Base-by-base conservation (phyloP, 2,113 vertebrate genomes). In the Sciurus niger region DNA sequence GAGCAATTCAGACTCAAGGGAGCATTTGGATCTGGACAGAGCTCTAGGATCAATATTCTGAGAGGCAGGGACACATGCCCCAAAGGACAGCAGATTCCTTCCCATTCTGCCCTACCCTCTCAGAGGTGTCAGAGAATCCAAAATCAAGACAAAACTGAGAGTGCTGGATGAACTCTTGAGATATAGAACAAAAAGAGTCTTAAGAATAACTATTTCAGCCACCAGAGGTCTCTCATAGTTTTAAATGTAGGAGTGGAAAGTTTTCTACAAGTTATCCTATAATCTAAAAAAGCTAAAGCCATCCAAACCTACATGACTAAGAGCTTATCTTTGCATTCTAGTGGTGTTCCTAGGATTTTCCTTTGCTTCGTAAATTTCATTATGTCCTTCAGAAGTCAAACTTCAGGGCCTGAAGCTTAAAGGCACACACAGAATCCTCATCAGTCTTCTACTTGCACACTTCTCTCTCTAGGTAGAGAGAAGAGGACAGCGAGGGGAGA, bases 71-170 rank as follows among this genome's bases (percentile, higher is more conserved):
- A 96, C 18, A 43, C 43, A 89, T 48, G 51, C 25, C 80, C 22
- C 16, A 28, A 85, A 93, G 68, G 68, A 85, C 68, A 94, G 40
- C 80, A 85, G 73, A 58, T 58, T 90, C 72, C n/a, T 25, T 32
- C 82, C 68, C 37, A 65, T 48, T 43, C 94, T 10, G 30, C 34
- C 79, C 55, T 70, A n/a, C 68, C 77, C 68, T 2, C 10, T 55
- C 58, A 73, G 68, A 91, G 83, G 65, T 1, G 48, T 72, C 18
- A 37, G 34, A 70, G 12, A 60, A 63, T 60, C 67, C 53, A 63
- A 96, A 93, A 63, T 79, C 43, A 72, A 94, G 55, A 79, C 32
- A 76, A 92, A 95, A 92, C 63, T 40, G 83, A 53, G 85, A 89
- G 37, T 28, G 55, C 55, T 8, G 14, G 67, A 74, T 95, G 65